These are phyloP conservation scores for Perodicticus potto DNA, from an alignment of 2,797 vertebrate genomes.

Conservation along the genomic window DNA sequence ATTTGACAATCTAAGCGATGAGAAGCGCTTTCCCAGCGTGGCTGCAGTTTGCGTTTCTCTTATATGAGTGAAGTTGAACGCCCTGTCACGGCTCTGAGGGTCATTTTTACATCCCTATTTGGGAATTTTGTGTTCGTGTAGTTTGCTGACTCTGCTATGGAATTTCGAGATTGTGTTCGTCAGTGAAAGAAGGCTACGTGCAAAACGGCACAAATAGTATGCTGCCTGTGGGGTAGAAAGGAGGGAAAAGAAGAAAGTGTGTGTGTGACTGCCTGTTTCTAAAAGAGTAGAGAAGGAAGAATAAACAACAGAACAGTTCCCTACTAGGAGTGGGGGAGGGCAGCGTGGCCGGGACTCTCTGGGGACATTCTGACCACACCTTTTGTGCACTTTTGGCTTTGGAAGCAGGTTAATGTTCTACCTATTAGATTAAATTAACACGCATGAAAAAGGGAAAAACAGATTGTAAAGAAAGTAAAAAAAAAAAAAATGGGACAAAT, in stretches of 20 bases:
- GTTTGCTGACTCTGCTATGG: background rate
- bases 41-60: background rate
- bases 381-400: accelerated
- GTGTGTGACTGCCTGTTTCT: background rate
- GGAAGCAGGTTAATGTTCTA: background rate
- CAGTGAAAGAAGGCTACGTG: too few species aligned
- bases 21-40: background rate
- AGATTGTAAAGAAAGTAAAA: too few species aligned
- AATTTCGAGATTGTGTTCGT: background rate
- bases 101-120: too few species aligned
- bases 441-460: background rate
- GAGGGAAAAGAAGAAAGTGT: background rate
- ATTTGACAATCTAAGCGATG: background rate
- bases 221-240: accelerated
- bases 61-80: background rate
- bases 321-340: accelerated
- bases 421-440: background rate
- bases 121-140: background rate
- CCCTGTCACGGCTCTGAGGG: background rate
- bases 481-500: too few species aligned
- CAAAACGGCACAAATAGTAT: accelerated
- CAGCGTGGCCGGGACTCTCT: background rate
- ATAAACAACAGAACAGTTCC: too few species aligned
- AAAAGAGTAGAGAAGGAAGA: background rate
- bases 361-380: accelerated